phyloP scores from a whole-genome alignment of 2,113 vertebrate genomes.

The Bothrops jararaca region DNA sequence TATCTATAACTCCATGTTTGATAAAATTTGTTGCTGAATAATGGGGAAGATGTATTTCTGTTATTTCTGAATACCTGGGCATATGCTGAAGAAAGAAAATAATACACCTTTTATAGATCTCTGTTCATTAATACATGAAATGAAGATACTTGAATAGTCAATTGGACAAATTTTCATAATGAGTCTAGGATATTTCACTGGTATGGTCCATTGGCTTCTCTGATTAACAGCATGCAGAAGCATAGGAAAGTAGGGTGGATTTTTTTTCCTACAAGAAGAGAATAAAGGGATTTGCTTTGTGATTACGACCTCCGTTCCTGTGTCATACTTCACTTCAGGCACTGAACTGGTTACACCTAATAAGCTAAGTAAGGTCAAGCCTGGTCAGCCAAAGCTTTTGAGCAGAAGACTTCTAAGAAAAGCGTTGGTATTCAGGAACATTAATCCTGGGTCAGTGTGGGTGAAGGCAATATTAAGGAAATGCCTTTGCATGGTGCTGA shows the following conservation, averaged over 20 bases:
- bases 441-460: constrained; percentile 35
- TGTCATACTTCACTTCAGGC: constrained; percentile 66
- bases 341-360: constrained; percentile 62
- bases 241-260: constrained; percentile 29
- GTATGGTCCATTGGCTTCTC: constrained; percentile 34
- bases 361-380: constrained; percentile 61
- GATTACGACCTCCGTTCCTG: constrained; percentile 61
- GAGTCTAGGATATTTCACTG: constrained; percentile 41
- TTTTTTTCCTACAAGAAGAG: neutral
- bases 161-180: constrained; percentile 45
- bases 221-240: constrained; percentile 38
- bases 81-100: neutral
- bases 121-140: constrained; percentile 17
- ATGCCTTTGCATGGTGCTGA: neutral
- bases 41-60: neutral
- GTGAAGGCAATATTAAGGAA: constrained; percentile 37
- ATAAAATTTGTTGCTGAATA: neutral
- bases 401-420: constrained; percentile 60
- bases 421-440: constrained; percentile 34
- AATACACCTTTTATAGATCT: constrained; percentile 37
- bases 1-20: constrained; percentile 14
- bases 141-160: constrained; percentile 28
- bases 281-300: constrained; percentile 40
- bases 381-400: constrained; percentile 56
- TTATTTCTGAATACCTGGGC: neutral